Conservation (phyloP, 1,140 invertebrate species). For the Eueides isabella region DNA sequence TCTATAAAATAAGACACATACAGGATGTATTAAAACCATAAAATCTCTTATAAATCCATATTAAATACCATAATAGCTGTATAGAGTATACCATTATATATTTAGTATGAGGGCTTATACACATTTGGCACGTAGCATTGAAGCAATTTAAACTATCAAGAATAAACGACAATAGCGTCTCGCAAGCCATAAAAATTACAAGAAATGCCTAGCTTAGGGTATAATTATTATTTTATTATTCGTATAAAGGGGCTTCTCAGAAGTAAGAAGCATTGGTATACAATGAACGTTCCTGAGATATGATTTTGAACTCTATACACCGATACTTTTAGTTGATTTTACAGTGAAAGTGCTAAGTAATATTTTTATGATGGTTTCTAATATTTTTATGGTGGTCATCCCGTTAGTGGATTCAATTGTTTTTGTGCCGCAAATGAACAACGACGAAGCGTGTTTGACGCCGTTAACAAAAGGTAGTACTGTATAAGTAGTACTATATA, state of each 20-base stretch:
- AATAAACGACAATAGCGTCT: conserved; percentile 24
- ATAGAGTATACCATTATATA: background rate
- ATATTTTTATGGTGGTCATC: conserved; percentile 54
- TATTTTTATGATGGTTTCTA: conserved; percentile 42
- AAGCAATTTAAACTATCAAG: conserved; percentile 4
- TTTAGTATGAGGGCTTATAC: background rate
- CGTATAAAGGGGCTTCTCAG: conserved; percentile 33
- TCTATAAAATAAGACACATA: too few species aligned
- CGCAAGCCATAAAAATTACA: conserved; percentile 26
- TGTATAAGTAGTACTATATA: background rate
- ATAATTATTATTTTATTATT: conserved; percentile 42
- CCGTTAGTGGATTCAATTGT: conserved; percentile 47
- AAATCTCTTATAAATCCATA: too few species aligned
- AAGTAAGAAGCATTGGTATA: conserved; percentile 16
- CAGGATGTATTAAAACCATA: too few species aligned
- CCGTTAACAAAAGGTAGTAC: conserved; percentile 23
- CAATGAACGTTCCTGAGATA: background rate
- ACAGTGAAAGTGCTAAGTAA: background rate
- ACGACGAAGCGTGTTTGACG: conserved; percentile 37
- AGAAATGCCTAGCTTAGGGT: conserved; percentile 26
- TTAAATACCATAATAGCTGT: background rate
- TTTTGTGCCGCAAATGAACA: conserved; percentile 25
- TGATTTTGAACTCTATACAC: conserved; percentile 6
- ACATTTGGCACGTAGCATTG: background rate
- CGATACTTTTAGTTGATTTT: background rate